Evolutionary conservation across 2,888 invertebrate species (phyloP), one percentile per base, ranked within the genome.

Genomic region (Philhelius pedissequus): DNA sequence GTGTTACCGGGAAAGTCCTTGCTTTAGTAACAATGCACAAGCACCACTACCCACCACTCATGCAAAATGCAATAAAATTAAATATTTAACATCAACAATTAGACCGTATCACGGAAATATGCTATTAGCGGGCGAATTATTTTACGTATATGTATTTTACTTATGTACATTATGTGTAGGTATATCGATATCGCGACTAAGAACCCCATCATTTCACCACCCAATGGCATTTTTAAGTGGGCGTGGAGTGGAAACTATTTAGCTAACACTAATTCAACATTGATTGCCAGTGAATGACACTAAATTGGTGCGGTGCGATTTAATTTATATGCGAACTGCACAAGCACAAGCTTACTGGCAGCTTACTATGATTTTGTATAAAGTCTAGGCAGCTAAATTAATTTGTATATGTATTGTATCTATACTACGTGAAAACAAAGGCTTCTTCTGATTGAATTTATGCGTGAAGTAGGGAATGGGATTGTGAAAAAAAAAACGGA

Each of bases 31-130:
- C 62, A 43, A 60, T 25, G 27, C 43, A 56, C 11, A 18, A 20
- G 30, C 54, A 54, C n/a, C n/a, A 2, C 4, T 45, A 38, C 62
- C 45, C 64, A 69, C 66, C 18, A 66, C 71, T 71, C 84, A 76
- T 84, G 71, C 75, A 76, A 69, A 84, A 80, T 80, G 80, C 80
- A 84, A 76, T 76, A 30, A 71, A 71, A 84, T 84, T 84, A 84
- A 84, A 84, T 80, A 84, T 84, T 84, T 80, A 84, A 75, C 68
- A 68, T 68, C 64, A 80, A 76, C 84, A 84, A 84, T 80, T 84
- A 84, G 71, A 76, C 80, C 71, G 62, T 58, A 80, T 80, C 84
- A 84, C 84, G 84, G 84, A 84, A 84, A 84, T 84, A 60, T 52
- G 84, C 80, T 80, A 84, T 84, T 84, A 84, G 84, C 66, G 75